Evolutionary conservation across 2,113 vertebrate genomes (phyloP), one percentile per base, ranked within the genome.

Genomic region (Heterotis niloticus): DNA sequence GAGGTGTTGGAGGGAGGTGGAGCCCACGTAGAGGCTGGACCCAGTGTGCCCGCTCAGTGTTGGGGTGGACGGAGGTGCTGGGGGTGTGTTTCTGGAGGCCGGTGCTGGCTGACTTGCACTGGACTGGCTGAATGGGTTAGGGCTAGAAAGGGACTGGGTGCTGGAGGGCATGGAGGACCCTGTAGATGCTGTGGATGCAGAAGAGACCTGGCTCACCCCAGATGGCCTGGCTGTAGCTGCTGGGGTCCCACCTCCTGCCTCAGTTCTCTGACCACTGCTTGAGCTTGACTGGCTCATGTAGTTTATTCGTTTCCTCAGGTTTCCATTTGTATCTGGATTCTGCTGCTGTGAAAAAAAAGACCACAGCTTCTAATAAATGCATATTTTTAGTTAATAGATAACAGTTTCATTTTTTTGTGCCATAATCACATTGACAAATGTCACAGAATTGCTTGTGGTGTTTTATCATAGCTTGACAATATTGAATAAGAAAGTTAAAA

Each of bases 291-390:
- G 94, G 52, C 91, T 87, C 26, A 91, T 87, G 75, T 95, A 92
- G 82, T 95, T 97, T 20, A 87, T 92, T 83, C 98, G 92, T 88
- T 99, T 98, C 57, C 96, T 93, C 87, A 99, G 93, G 77, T 96
- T 97, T 68, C 95, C 94, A 34, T 95, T 98, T 34, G 93, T 91
- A 81, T 95, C 95, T 11, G 91, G 92, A 81, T 90, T 95, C 92
- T 95, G 93, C 86, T 92, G 90, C 80, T 64, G 80, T 82, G 72
- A 28, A 64, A 29, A 64, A 23, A 59, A 66, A 54, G 60, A n/a
- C 20, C 26, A 76, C 0, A 5, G 1, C 28, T 18, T 13, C 28
- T 12, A 18, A 24, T 34, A 62, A 14, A 14, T 4, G 24, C 64
- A 65, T 11, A 65, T 23, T 23, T 11, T 1, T 4, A 65, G 10